Base-by-base conservation (phyloP, 2,888 invertebrate species). In the Punctoribates punctum region DNA sequence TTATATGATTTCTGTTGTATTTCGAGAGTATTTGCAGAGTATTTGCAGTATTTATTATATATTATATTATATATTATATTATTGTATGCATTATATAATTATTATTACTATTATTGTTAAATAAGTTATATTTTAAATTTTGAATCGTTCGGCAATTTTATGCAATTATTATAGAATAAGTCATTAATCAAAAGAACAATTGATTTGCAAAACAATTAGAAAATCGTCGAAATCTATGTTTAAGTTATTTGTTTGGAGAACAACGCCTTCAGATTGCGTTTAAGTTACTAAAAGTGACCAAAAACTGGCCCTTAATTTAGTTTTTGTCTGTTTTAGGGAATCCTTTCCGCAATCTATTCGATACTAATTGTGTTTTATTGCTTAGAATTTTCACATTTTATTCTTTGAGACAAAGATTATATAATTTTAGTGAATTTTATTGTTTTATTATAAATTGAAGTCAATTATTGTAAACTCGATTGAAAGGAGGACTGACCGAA, bases 51-150 rank as follows among this genome's bases (percentile, higher is more conserved):
- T 72, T 72, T 72, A 72, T 67, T 72, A 72, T 72, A 46, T 46
- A 72, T 62, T 62, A 25, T 38, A n/a, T n/a, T 72, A 72, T 72
- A 48, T 72, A 72, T 67, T 72, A 72, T 72, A 46, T 46, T n/a
- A 72, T 62, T 62, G 8, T 38, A 38, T 72, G n/a, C 25, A 72
- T 48, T 46, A 42, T n/a, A n/a, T n/a, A n/a, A n/a, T 42, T 42
- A 42, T 42, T 42, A 42, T 42, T 42, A 42, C 8, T 42, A 42
- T 42, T 27, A 60, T 11, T 60, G 60, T 60, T 60, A 27, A 9
- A 60, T 60, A 60, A 60, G 42, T 46, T 72, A 48, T 15, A 72
- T 67, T n/a, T n/a, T n/a, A 38, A 48, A 72, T 42, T 72, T 46
- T 72, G 48, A 46, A 72, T 72, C 48, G 25, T 46, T 70, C 46